Percentiles rank a stretch among this genome's conserved stretches.
These are phyloP conservation scores for Eulithis testata DNA, from an alignment of 2,888 invertebrate genomes.

Conservation along the genomic window DNA sequence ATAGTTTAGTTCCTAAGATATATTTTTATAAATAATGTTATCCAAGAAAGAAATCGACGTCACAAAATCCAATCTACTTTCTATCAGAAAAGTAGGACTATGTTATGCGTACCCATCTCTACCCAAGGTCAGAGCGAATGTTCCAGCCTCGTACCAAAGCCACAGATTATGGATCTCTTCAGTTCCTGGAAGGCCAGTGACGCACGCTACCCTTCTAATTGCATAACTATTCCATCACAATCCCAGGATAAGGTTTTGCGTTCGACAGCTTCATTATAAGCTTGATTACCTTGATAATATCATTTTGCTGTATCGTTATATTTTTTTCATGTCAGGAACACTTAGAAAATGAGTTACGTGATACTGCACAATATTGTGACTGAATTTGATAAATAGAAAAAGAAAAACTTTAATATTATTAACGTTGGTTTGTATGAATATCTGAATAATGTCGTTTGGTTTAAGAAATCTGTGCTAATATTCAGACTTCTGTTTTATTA, in stretches of 20 bases:
- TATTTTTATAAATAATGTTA: not conserved
- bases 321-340: constrained; percentile 38
- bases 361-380: not conserved
- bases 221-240: constrained; percentile 39
- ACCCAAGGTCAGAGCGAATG: constrained; percentile 37
- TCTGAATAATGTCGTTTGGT: not conserved
- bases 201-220: constrained; percentile 48
- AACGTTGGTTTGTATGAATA: not conserved
- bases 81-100: constrained; percentile 33
- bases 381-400: not conserved
- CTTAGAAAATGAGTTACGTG: constrained; percentile 7
- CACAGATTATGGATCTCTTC: constrained; percentile 19
- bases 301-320: not conserved
- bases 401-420: not conserved
- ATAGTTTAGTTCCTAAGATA: not conserved
- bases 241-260: constrained; percentile 49
- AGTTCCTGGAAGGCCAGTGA: constrained; percentile 48
- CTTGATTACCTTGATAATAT: constrained; percentile 37
- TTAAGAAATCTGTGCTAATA: not conserved
- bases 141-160: constrained; percentile 40
- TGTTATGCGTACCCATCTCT: constrained; percentile 1
- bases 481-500: not conserved
- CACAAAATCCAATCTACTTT: constrained; percentile 13
- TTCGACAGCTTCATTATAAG: constrained; percentile 56
- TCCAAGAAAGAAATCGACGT: constrained; percentile 1